Percentiles rank a stretch among this genome's conserved stretches.
Evolutionary conservation across 2,888 invertebrate genomes (phyloP).

Genomic region (Leptopilina drosophilae): DNA sequence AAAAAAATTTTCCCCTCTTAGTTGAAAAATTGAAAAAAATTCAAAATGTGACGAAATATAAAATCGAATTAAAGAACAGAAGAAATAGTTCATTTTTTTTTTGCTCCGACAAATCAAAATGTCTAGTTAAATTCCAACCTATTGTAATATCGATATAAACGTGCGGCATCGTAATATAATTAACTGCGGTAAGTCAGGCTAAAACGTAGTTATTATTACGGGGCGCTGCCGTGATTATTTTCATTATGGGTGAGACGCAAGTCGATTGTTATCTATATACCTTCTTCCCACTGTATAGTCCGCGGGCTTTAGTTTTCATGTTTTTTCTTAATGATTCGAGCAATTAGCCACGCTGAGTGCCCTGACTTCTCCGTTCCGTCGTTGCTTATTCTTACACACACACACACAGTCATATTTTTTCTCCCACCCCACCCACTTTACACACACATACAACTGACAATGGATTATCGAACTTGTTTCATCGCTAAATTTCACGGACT

Average conservation of each 20-base stretch:
- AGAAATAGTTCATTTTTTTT: background rate
- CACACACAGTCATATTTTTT: constrained; percentile 15
- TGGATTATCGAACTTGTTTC: constrained; percentile 26
- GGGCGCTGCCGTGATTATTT: constrained; percentile 74
- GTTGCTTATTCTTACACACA: background rate
- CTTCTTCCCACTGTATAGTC: constrained; percentile 70
- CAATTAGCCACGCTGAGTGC: constrained; percentile 77
- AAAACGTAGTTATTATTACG: constrained; percentile 63
- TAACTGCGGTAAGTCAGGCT: constrained; percentile 57
- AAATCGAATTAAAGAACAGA: no score
- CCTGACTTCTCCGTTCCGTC: constrained; percentile 70
- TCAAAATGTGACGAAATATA: no score
- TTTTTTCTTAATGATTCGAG: constrained; percentile 77
- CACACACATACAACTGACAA: constrained; percentile 3
- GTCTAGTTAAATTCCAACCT: constrained; percentile 35
- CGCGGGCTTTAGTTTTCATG: constrained; percentile 73
- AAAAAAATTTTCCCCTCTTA: no score
- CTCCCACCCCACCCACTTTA: background rate
- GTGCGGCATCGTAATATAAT: constrained; percentile 48
- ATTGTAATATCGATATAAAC: background rate
- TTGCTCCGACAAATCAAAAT: background rate
- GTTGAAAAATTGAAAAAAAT: no score
- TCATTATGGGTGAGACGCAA: constrained; percentile 71
- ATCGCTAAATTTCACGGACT: constrained; percentile 20
- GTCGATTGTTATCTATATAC: constrained; percentile 68